Conservation (phyloP, 2,888 invertebrate genomes). For the Phasia obesa region DNA sequence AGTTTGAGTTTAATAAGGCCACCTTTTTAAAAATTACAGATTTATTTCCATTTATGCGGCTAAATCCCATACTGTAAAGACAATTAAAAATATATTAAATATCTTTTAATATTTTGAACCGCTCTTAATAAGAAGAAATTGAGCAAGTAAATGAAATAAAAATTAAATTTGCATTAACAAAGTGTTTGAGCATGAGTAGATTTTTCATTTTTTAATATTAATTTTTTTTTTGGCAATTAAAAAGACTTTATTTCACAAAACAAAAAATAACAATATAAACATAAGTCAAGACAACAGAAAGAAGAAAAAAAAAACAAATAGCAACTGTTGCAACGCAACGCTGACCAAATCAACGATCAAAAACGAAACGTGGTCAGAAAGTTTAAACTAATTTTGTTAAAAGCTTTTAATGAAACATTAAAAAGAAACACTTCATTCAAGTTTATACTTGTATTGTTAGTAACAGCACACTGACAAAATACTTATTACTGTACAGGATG, state of each 20-base stretch:
- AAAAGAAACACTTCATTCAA: neutral
- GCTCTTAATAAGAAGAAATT: neutral
- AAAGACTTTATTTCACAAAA: constrained; percentile 48
- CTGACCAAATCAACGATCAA: constrained; percentile 80
- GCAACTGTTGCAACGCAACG: constrained; percentile 78
- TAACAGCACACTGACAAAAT: neutral
- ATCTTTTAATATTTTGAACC: too few relatives aligned
- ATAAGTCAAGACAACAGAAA: constrained; percentile 12
- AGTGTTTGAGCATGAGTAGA: constrained; percentile 55
- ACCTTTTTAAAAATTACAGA: too few relatives aligned
- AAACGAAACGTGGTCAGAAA: constrained; percentile 81
- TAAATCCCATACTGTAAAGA: too few relatives aligned
- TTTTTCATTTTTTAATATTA: constrained; percentile 42
- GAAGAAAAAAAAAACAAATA: constrained; percentile 43
- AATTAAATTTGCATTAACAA: constrained; percentile 65
- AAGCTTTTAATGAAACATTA: constrained; percentile 76
- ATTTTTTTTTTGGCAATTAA: constrained; percentile 59
- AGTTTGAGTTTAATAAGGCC: too few relatives aligned
- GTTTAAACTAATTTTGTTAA: constrained; percentile 82
- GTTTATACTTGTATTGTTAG: constrained; percentile 13
- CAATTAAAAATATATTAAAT: too few relatives aligned
- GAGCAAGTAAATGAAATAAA: constrained; percentile 33
- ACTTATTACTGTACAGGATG: neutral
- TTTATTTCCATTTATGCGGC: too few relatives aligned
- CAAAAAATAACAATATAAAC: neutral